phyloP scores from a whole-genome alignment of 2,113 vertebrate species.

The Clarias batrachus region DNA sequence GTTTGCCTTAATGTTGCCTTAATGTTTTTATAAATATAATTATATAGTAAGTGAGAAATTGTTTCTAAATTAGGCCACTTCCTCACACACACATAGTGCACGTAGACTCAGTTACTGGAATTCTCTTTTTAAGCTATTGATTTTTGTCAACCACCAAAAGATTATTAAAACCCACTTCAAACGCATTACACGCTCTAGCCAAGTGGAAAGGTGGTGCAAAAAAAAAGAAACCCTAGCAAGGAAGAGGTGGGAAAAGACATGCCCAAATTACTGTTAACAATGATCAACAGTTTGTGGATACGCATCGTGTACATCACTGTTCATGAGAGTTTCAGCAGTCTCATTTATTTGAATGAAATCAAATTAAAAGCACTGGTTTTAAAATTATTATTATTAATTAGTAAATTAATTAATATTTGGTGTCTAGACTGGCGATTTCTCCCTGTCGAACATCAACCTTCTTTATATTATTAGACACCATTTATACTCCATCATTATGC shows the following conservation, averaged over 20 bases:
- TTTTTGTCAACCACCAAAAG: conserved; percentile 23
- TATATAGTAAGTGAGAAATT: not conserved
- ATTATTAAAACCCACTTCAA: conserved; percentile 12
- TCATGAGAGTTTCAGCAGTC: not conserved
- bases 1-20: not conserved
- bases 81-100: not conserved
- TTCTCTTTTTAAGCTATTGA: conserved; percentile 39
- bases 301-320: not conserved
- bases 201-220: not conserved
- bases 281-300: not conserved
- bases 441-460: not conserved
- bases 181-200: not conserved
- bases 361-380: not conserved
- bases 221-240: not conserved
- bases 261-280: not conserved
- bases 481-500: not conserved
- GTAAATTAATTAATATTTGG: not conserved
- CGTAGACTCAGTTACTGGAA: conserved; percentile 35
- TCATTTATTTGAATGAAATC: not conserved
- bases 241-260: conserved; percentile 22
- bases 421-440: not conserved
- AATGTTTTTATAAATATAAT: not conserved
- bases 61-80: not conserved
- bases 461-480: not conserved
- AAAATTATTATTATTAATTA: not conserved